These are phyloP conservation scores for Fregata magnificens DNA, from an alignment of 2,113 vertebrate genomes.

Conservation along the genomic window DNA sequence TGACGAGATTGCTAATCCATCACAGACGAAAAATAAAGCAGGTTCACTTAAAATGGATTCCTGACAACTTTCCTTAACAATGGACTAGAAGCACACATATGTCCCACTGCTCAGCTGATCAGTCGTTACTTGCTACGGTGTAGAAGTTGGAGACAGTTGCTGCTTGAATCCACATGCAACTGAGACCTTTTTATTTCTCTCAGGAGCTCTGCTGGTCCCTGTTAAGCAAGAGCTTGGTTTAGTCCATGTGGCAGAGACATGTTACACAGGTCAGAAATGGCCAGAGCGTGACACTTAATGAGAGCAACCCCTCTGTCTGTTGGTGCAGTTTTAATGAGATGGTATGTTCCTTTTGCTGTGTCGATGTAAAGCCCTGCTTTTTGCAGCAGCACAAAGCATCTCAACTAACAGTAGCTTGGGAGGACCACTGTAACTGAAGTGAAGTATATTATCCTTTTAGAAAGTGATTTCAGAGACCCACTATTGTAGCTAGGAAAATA, in stretches of 20 bases:
- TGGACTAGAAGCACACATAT: rapidly evolving
- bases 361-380: background rate
- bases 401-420: background rate
- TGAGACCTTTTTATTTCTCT: background rate
- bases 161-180: background rate
- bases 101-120: background rate
- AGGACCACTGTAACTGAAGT: background rate
- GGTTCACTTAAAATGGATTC: background rate
- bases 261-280: background rate
- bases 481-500: background rate
- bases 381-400: background rate
- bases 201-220: background rate
- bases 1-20: background rate
- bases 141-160: background rate
- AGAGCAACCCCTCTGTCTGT: background rate
- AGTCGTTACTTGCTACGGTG: rapidly evolving
- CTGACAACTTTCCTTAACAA: background rate
- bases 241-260: background rate
- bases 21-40: background rate
- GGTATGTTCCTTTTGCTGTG: background rate
- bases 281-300: rapidly evolving
- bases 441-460: background rate
- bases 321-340: background rate
- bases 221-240: background rate
- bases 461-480: background rate